Conservation (phyloP, 2,797 vertebrate genomes). For the Sarcoramphus papa region DNA sequence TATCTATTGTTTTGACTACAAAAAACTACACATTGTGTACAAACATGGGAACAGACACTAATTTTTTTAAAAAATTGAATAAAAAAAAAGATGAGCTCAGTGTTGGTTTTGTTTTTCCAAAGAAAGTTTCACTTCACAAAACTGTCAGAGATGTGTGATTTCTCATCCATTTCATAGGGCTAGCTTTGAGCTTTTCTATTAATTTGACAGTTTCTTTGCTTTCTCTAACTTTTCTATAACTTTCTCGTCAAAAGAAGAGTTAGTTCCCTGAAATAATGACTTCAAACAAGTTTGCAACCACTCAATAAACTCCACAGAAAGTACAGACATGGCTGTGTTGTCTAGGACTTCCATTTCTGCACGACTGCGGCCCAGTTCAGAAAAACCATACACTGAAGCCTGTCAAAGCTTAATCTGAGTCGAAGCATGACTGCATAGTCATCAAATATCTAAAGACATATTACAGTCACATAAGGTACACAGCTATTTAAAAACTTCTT, state of each 20-base stretch:
- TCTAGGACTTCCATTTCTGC: not conserved
- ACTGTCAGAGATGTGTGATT: not conserved
- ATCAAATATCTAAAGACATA: not conserved
- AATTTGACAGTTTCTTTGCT: not conserved
- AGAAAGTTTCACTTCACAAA: not conserved
- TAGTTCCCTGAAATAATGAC: not conserved
- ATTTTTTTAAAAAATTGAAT: not conserved
- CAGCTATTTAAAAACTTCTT: not conserved
- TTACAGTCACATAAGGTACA: not conserved
- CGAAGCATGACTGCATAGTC: rapidly evolving
- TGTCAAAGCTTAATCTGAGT: not conserved
- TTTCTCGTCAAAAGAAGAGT: not conserved
- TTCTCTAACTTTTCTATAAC: not conserved
- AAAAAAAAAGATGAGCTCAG: not conserved
- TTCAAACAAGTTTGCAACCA: not conserved
- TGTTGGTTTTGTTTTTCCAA: not conserved
- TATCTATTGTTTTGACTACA: slow-evolving; percentile 33
- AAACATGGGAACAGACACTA: not conserved
- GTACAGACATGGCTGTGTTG: not conserved
- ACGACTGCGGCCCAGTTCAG: not conserved
- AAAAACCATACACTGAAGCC: not conserved
- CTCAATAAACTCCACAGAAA: not conserved
- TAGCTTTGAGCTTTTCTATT: not conserved
- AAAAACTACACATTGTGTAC: not conserved
- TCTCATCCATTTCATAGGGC: not conserved